These are phyloP conservation scores for Picathartes gymnocephalus DNA, from an alignment of 2,113 vertebrate genomes.

Conservation along the genomic window DNA sequence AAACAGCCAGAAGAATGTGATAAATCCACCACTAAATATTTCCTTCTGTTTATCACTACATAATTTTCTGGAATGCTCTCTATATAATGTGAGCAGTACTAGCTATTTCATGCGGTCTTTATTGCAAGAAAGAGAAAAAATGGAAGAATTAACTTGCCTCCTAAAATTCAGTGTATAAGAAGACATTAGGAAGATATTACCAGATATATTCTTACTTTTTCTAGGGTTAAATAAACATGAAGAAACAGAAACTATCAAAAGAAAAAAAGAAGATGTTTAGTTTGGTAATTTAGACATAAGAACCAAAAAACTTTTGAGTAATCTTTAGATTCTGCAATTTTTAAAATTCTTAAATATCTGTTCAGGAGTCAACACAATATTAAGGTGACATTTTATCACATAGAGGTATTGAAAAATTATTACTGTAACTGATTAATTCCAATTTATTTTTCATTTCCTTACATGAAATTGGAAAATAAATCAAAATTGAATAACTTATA, in stretches of 20 bases:
- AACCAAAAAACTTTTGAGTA: neutral
- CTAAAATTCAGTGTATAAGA: neutral
- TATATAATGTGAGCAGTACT: neutral
- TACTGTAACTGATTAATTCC: neutral
- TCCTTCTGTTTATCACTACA: neutral
- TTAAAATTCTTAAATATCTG: neutral
- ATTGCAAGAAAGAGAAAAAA: neutral
- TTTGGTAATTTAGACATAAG: neutral
- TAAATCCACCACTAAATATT: neutral
- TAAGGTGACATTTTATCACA: neutral
- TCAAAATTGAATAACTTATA: conserved; percentile 32
- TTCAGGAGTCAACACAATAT: neutral
- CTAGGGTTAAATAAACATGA: neutral
- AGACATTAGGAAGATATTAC: neutral
- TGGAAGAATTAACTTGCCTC: neutral
- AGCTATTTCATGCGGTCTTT: neutral
- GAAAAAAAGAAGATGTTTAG: neutral
- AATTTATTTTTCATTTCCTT: neutral
- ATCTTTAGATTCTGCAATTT: neutral
- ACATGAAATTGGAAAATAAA: conserved; percentile 69
- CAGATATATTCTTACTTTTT: neutral
- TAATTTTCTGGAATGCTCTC: neutral
- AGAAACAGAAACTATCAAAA: neutral
- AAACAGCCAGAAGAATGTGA: neutral
- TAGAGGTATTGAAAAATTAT: neutral